Conservation (phyloP, 1,140 invertebrate genomes). For the Dufourea novaeangliae region DNA sequence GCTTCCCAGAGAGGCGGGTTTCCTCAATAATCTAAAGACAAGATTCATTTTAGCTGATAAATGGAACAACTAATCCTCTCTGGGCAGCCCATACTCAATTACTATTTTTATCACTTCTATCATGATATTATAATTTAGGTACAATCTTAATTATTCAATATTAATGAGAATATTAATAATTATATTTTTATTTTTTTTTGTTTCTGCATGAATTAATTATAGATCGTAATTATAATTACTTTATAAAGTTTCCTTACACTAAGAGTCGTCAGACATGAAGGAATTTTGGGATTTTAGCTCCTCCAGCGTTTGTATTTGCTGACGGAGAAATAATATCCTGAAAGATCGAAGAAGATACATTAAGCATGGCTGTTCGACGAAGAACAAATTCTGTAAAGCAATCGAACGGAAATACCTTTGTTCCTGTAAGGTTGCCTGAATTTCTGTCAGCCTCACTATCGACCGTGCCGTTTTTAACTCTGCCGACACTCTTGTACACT, state of each 20-base stretch:
- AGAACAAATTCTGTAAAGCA: background rate
- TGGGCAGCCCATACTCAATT: slow-evolving; percentile 74
- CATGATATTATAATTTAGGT: slow-evolving; percentile 82
- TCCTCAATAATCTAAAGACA: slow-evolving; percentile 72
- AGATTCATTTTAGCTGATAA: slow-evolving; percentile 73
- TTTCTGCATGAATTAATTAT: slow-evolving; percentile 82
- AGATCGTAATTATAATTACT: slow-evolving; percentile 81
- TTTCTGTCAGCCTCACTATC: slow-evolving; percentile 96
- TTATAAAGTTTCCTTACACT: slow-evolving; percentile 83
- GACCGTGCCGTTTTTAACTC: slow-evolving; percentile 97
- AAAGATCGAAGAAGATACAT: slow-evolving; percentile 68
- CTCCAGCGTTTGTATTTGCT: slow-evolving; percentile 94
- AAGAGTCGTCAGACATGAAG: slow-evolving; percentile 91
- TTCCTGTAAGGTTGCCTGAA: slow-evolving; percentile 97
- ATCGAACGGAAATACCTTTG: slow-evolving; percentile 88
- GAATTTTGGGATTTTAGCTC: slow-evolving; percentile 96
- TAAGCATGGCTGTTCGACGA: background rate
- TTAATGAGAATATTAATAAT: slow-evolving; percentile 83
- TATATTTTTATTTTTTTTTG: slow-evolving; percentile 80
- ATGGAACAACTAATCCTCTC: slow-evolving; percentile 73
- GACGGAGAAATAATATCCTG: slow-evolving; percentile 94
- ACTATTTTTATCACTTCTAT: slow-evolving; percentile 79
- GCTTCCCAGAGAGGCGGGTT: slow-evolving; percentile 77
- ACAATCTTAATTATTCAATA: slow-evolving; percentile 82
- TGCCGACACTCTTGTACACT: slow-evolving; percentile 95